Evolutionary conservation across 2,888 invertebrate species (phyloP).

Genomic region (Auanema freiburgensis): DNA sequence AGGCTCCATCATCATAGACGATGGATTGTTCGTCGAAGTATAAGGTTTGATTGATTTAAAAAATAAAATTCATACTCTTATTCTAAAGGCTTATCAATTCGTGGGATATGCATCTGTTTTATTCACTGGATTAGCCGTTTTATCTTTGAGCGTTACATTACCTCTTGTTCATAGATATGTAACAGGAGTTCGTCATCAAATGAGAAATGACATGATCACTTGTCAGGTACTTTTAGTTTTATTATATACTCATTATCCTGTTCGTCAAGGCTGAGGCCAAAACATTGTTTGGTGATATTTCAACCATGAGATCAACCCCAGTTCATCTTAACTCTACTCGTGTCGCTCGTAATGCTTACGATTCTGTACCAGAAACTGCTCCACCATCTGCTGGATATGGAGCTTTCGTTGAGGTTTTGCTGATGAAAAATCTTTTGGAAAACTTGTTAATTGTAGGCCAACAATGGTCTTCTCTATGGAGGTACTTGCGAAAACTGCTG

Average conservation of each 20-base stretch:
- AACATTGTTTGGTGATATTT: slow-evolving; percentile 11
- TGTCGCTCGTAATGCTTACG: not conserved
- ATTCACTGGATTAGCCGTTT: slow-evolving; percentile 35
- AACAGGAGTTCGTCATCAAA: slow-evolving; percentile 37
- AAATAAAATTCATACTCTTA: no score
- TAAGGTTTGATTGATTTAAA: no score
- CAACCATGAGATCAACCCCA: not conserved
- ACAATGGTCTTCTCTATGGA: not conserved
- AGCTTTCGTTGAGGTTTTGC: slow-evolving; percentile 9
- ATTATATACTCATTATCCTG: no score
- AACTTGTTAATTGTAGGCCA: not conserved
- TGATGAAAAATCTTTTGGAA: no score
- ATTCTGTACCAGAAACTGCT: not conserved
- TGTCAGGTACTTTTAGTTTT: slow-evolving; percentile 24
- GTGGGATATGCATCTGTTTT: slow-evolving; percentile 42
- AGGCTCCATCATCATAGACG: no score
- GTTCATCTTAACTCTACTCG: no score
- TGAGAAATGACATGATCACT: slow-evolving; percentile 34
- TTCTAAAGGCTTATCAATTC: slow-evolving; percentile 33
- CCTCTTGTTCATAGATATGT: slow-evolving; percentile 40
- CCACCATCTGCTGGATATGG: not conserved
- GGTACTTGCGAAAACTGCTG: slow-evolving; percentile 21
- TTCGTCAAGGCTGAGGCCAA: slow-evolving; percentile 10
- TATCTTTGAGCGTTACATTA: slow-evolving; percentile 40
- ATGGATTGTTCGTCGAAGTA: no score